Evolutionary conservation across 1,140 invertebrate species (phyloP), one percentile per base, ranked within the genome.

Genomic region (Tetramorium parvispinum): DNA sequence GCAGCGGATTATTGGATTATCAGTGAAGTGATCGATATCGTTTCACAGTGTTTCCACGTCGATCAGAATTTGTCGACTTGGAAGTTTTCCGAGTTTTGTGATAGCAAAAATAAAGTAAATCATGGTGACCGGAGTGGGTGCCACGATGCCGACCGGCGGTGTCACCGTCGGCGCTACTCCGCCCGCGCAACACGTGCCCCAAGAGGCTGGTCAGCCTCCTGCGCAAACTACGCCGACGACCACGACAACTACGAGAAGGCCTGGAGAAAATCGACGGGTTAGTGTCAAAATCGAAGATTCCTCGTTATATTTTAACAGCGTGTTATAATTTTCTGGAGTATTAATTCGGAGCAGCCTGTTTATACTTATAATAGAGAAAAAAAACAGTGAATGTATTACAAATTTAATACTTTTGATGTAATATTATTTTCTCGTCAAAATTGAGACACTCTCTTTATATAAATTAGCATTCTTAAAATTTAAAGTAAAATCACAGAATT

Each of bases 201-300:
- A 95, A 77, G 95, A 95, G 91, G 94, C 94, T 87, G 94, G 93
- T 68, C 95, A 95, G 70, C 94, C 94, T 79, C 93, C 95, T 82
- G 93, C 93, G 87, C 92, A 94, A 90, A 93, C 93, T 10, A 92
- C 94, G 10, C 87, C 92, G 8, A 91, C 93, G 8, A 89, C 92
- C 6, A 92, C 93, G 0, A 93, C 93, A 3, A 90, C 91, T 2
- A 91, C 91, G 1, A 92, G 94, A 76, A 89, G 95, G 88, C 93
- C 95, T 0, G 94, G 95, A 53, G 95, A 95, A 89, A 95, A 95
- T 90, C 94, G 95, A 94, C 93, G 94, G 94, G 95, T 95, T 92
- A 91, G 94, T 95, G 79, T 94, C 76, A 76, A 21, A 18, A 32
- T 43, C 8, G 16, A 59, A 27, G 11, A n/a, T 57, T 71, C 10